Evolutionary conservation across 2,888 invertebrate species (phyloP).

Genomic region (Cordylochernes scorpioides): DNA sequence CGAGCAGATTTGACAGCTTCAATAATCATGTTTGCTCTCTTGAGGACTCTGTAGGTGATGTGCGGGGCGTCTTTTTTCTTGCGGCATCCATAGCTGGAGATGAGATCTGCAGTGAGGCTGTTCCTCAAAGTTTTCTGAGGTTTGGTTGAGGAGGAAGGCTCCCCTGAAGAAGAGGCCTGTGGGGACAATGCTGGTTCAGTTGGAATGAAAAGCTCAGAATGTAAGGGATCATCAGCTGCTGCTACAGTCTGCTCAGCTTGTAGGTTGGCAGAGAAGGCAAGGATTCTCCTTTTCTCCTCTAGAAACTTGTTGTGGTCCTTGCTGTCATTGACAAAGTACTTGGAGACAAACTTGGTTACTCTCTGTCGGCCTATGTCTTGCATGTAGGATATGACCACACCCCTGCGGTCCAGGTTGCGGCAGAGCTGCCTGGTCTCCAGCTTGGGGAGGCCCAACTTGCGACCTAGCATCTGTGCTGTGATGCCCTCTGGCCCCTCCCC

Average conservation of each 20-base stretch:
- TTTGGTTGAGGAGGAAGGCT: too few relatives aligned
- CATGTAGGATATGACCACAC: slow-evolving; percentile 27
- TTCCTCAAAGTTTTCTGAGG: neutral
- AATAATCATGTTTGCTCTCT: slow-evolving; percentile 34
- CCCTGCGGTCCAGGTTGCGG: slow-evolving; percentile 25
- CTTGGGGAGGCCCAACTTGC: slow-evolving; percentile 15
- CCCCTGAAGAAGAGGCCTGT: too few relatives aligned
- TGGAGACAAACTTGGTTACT: slow-evolving; percentile 17
- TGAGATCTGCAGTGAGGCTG: slow-evolving; percentile 1
- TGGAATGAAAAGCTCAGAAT: neutral
- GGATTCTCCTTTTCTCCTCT: slow-evolving; percentile 3
- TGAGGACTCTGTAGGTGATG: slow-evolving; percentile 18
- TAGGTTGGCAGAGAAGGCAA: neutral
- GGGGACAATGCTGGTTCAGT: too few relatives aligned
- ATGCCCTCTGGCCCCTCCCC: slow-evolving; percentile 28
- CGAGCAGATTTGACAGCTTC: slow-evolving; percentile 31
- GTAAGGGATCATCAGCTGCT: neutral
- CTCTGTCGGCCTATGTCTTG: slow-evolving; percentile 31
- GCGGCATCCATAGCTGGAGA: neutral
- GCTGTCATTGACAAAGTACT: slow-evolving; percentile 7
- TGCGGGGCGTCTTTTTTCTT: slow-evolving; percentile 1
- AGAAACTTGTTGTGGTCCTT: slow-evolving; percentile 6
- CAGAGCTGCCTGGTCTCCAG: slow-evolving; percentile 17
- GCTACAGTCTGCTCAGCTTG: neutral
- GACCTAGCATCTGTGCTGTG: slow-evolving; percentile 22